These are phyloP conservation scores for Drosophila trapezifrons DNA, from an alignment of 1,140 invertebrate genomes.

Conservation along the genomic window DNA sequence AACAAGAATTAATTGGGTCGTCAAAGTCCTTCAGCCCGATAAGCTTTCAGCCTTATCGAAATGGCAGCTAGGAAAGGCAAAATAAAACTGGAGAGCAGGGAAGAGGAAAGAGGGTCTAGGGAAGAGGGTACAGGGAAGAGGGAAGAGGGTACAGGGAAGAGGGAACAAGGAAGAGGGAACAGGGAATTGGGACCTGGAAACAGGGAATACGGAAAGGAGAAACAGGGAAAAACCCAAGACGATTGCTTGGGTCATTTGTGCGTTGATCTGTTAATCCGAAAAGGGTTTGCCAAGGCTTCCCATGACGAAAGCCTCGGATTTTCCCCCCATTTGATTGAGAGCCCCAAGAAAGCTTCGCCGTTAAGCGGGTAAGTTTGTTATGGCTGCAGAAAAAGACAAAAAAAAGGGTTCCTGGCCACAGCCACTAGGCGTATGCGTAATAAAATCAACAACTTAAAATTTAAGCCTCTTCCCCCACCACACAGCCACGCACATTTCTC, in stretches of 20 bases:
- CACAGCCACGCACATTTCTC: slow-evolving; percentile 28
- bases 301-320: slow-evolving; percentile 37
- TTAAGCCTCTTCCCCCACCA: slow-evolving; percentile 10
- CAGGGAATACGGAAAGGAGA: not conserved
- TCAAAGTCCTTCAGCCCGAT: slow-evolving; percentile 67
- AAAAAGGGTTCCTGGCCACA: slow-evolving; percentile 23
- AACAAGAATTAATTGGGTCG: slow-evolving; percentile 72
- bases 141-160: not conserved
- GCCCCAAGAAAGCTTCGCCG: slow-evolving; percentile 30
- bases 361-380: slow-evolving; percentile 44
- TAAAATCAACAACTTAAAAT: slow-evolving; percentile 49
- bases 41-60: slow-evolving; percentile 66
- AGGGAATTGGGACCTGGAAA: not conserved
- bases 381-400: not conserved
- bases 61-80: slow-evolving; percentile 30
- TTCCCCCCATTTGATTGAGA: slow-evolving; percentile 55
- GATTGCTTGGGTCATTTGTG: slow-evolving; percentile 60
- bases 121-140: not conserved
- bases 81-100: slow-evolving; percentile 2
- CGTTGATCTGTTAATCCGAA: slow-evolving; percentile 74
- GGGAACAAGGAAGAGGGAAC: too few relatives aligned
- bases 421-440: slow-evolving; percentile 53
- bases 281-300: slow-evolving; percentile 49
- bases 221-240: slow-evolving; percentile 51
- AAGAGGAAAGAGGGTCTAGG: too few relatives aligned